Conservation (phyloP, 2,888 invertebrate genomes). For the Drosophila eohydei region DNA sequence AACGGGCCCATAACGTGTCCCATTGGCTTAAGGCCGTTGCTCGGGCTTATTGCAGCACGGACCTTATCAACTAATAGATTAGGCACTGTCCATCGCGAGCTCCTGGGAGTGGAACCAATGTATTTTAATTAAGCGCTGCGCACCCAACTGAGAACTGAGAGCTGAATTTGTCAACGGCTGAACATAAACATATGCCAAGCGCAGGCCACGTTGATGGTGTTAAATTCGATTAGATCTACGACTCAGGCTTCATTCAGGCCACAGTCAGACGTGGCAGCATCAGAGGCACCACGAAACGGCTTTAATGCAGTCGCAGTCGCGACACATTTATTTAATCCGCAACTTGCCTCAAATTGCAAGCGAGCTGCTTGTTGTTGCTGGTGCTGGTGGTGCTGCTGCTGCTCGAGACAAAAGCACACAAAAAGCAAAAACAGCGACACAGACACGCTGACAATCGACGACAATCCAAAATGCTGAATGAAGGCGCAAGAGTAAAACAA, state of each 20-base stretch:
- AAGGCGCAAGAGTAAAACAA: slow-evolving; percentile 80
- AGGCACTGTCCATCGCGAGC: slow-evolving; percentile 3
- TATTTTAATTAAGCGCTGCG: slow-evolving; percentile 45
- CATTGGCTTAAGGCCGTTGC: slow-evolving; percentile 16
- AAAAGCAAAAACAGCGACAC: slow-evolving; percentile 48
- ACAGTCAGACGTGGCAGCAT: slow-evolving; percentile 20
- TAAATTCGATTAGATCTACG: slow-evolving; percentile 72
- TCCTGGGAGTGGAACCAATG: slow-evolving; percentile 25
- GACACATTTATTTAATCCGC: slow-evolving; percentile 76
- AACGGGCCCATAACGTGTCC: slow-evolving; percentile 25
- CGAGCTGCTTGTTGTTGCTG: slow-evolving; percentile 36
- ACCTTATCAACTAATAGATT: slow-evolving; percentile 13
- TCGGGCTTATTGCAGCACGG: slow-evolving; percentile 7
- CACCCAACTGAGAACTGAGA: background rate
- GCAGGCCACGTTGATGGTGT: slow-evolving; percentile 54
- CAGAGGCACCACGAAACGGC: slow-evolving; percentile 30
- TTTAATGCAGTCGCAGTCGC: slow-evolving; percentile 49
- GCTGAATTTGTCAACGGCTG: slow-evolving; percentile 45
- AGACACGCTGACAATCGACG: slow-evolving; percentile 76
- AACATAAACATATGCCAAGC: slow-evolving; percentile 36
- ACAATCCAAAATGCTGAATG: slow-evolving; percentile 73
- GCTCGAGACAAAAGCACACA: slow-evolving; percentile 49
- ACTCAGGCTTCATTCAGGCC: slow-evolving; percentile 48
- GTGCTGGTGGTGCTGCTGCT: slow-evolving; percentile 28
- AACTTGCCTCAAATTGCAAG: slow-evolving; percentile 71